A percentile compares a stretch with the other conserved stretches of the same genome.
Conservation (phyloP, 2,888 invertebrate species). For the Tyria jacobaeae region DNA sequence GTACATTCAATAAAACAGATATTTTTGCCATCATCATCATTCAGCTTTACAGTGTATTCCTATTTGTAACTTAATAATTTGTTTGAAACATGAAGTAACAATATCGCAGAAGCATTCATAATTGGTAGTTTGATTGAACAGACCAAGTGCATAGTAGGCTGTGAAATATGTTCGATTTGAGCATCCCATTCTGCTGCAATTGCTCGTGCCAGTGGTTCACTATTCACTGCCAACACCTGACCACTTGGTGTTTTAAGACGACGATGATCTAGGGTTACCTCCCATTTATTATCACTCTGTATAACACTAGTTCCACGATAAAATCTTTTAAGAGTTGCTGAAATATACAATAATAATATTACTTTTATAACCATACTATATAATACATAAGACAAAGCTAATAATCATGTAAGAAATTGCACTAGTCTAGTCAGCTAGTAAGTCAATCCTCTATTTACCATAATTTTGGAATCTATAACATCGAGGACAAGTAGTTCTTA, state of each 20-base stretch:
- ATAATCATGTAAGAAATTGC: not conserved
- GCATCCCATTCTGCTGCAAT: slow-evolving; percentile 98
- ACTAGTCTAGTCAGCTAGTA: not conserved
- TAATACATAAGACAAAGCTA: too few relatives aligned
- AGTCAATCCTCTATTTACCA: slow-evolving; percentile 55
- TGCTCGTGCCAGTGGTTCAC: slow-evolving; percentile 96
- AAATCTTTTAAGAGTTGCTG: slow-evolving; percentile 89
- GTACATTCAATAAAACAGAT: not conserved
- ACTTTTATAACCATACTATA: not conserved
- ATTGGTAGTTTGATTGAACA: slow-evolving; percentile 34
- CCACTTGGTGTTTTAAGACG: slow-evolving; percentile 97
- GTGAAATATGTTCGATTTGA: slow-evolving; percentile 92
- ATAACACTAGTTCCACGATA: slow-evolving; percentile 91
- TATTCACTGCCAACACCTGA: slow-evolving; percentile 90
- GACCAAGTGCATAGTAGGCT: slow-evolving; percentile 96
- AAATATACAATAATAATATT: not conserved
- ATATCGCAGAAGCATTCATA: not conserved
- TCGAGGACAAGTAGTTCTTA: slow-evolving; percentile 51
- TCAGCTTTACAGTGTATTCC: not conserved
- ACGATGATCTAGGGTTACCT: slow-evolving; percentile 95
- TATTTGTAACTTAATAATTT: not conserved
- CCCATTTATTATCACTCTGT: slow-evolving; percentile 90
- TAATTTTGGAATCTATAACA: slow-evolving; percentile 61
- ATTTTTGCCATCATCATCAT: not conserved
- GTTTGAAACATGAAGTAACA: not conserved